Percentiles rank a stretch among this genome's conserved stretches.
Conservation (phyloP, 2,113 vertebrate genomes). For the Suricata suricatta region DNA sequence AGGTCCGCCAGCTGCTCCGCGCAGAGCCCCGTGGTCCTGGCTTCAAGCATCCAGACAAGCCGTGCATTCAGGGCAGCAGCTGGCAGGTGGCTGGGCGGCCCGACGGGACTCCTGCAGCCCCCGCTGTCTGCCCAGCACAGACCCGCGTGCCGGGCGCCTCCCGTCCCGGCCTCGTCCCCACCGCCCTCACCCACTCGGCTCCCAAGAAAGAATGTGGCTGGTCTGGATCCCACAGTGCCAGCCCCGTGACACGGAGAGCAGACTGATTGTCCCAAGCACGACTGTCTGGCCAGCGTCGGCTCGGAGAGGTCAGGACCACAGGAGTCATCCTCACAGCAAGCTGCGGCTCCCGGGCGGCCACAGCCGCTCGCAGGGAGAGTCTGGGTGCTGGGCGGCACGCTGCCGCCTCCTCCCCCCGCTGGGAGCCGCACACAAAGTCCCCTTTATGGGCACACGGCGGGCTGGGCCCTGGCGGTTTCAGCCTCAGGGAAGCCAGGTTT, state of each 20-base stretch:
- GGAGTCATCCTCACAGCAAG: not conserved
- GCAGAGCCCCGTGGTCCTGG: not conserved
- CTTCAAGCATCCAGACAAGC: not conserved
- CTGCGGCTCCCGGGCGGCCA: not conserved
- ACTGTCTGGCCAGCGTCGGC: not conserved
- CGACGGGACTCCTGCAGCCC: not conserved
- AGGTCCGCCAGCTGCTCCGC: fast-evolving
- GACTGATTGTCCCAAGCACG: not conserved
- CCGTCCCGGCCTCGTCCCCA: not conserved
- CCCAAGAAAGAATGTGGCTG: constrained; percentile 27
- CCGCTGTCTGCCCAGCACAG: not conserved
- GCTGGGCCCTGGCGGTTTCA: not conserved
- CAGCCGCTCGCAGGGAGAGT: not conserved
- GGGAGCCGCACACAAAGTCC: constrained; percentile 60
- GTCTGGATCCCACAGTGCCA: not conserved
- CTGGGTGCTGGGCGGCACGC: not conserved
- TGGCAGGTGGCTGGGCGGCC: not conserved
- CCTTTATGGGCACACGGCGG: constrained; percentile 52
- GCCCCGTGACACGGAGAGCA: not conserved
- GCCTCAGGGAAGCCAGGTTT: constrained; percentile 59
- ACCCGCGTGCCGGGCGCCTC: fast-evolving
- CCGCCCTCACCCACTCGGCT: not conserved
- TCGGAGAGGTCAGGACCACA: not conserved
- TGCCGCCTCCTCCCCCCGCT: not conserved
- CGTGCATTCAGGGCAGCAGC: not conserved